These are phyloP conservation scores for Epinephelus awoara DNA, from an alignment of 2,797 vertebrate species.

Conservation along the genomic window DNA sequence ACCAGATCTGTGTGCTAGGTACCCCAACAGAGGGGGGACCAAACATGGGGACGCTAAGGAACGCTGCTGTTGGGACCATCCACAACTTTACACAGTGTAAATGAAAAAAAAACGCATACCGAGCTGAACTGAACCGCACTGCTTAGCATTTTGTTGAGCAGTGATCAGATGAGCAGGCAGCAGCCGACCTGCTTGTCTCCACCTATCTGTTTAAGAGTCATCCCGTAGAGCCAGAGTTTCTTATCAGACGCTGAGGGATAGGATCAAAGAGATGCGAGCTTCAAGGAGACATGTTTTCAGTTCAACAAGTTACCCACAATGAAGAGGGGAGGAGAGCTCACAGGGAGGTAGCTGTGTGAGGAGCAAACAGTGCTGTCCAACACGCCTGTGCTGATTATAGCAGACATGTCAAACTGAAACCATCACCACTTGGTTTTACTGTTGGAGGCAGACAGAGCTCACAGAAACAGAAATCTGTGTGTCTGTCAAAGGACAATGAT, in stretches of 20 bases:
- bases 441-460: too few relatives aligned
- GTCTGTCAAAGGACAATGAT: too few relatives aligned
- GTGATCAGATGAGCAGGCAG: neutral
- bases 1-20: too few relatives aligned
- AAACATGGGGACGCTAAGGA: too few relatives aligned
- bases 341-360: neutral
- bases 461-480: too few relatives aligned
- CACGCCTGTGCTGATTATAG: neutral
- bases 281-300: constrained; percentile 9
- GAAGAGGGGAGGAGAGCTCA: neutral
- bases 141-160: neutral
- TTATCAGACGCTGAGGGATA: neutral
- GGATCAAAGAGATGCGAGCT: constrained; percentile 3
- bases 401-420: neutral
- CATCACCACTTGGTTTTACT: too few relatives aligned
- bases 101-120: too few relatives aligned
- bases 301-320: neutral
- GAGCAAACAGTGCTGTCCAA: neutral
- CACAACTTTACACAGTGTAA: too few relatives aligned
- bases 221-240: neutral
- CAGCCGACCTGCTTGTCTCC: neutral
- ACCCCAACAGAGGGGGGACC: too few relatives aligned
- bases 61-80: too few relatives aligned
- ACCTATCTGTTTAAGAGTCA: neutral
- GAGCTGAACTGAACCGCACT: too few relatives aligned